Evolutionary conservation across 2,888 invertebrate species (phyloP), one percentile per base, ranked within the genome.

Genomic region (Pseudococcus longispinus): DNA sequence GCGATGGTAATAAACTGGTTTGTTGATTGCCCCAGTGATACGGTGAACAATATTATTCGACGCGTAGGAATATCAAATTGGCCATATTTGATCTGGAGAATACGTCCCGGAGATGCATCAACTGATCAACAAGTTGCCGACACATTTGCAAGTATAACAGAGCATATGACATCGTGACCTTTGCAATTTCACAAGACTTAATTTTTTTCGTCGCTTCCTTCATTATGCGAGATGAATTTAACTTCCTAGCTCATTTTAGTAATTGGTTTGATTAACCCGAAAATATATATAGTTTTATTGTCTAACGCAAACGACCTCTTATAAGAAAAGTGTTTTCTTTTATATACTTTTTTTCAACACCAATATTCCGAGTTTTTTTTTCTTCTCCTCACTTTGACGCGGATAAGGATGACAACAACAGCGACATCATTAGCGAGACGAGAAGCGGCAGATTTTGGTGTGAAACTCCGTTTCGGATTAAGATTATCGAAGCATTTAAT

Each of bases 401-500:
- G 26, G 32, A 70, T 5, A 18, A 29, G 15, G 6, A 60, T 13
- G 15, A 70, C 29, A 26, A 23, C 26, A 15, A 70, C 70, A 13
- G 26, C 84, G 84, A 84, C 84, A 32, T 84, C 84, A 60, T 84
- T 84, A 84, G 84, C 60, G 42, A 23, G 42, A 46, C 6, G 37
- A 74, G 13, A n/a, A n/a, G 37, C 37, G 37, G 5, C 29, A 84
- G 84, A 84, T 84, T 84, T 37, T 37, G 51, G 51, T 26, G n/a
- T 60, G 29, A 84, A 55, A 26, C 32, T 60, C 60, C 84, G 84
- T 60, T 84, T 84, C 84, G 84, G 84, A 84, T 84, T 84, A 84
- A 55, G 84, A 84, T 84, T 84, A 84, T 84, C 84, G 84, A 84
- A 51, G 84, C 84, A 84, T 84, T 84, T 84, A 84, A 84, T 84